phyloP scores from a whole-genome alignment of 2,888 invertebrate species.

The Ptilodon capucinus region DNA sequence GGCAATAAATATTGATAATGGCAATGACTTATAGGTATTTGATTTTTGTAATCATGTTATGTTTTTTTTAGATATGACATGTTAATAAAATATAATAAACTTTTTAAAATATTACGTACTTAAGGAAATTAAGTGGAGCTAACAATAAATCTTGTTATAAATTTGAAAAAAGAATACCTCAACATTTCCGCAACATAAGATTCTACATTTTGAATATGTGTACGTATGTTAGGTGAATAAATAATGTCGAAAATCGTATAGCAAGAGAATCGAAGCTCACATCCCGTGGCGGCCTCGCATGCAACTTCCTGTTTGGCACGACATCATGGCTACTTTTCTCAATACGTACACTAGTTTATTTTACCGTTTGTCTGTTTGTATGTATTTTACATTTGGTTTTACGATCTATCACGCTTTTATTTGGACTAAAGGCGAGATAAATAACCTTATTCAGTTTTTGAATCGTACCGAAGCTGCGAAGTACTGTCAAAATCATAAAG shows the following conservation, averaged over 20 bases:
- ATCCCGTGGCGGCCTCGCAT: constrained; percentile 67
- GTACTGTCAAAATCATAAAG: too few relatives aligned
- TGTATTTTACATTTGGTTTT: constrained; percentile 27
- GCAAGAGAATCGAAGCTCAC: constrained; percentile 71
- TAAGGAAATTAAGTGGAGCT: too few relatives aligned
- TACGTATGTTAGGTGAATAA: constrained; percentile 34
- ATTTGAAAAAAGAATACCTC: constrained; percentile 6
- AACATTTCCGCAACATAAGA: constrained; percentile 10
- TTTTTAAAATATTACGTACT: too few relatives aligned
- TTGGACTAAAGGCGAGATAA: neutral
- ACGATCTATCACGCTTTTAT: constrained; percentile 1
- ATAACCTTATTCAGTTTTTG: too few relatives aligned
- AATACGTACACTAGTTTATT: constrained; percentile 55
- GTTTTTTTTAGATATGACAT: too few relatives aligned
- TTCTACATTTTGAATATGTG: constrained; percentile 25
- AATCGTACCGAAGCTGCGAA: too few relatives aligned
- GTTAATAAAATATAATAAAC: too few relatives aligned
- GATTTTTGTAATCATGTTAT: too few relatives aligned
- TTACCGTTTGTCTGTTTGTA: constrained; percentile 28
- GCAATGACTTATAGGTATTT: too few relatives aligned
- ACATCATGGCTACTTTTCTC: constrained; percentile 71
- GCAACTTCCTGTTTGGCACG: constrained; percentile 81
- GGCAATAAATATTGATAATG: too few relatives aligned
- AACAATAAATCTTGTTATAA: too few relatives aligned
- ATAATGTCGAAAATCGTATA: constrained; percentile 60